Conservation (phyloP, 2,888 invertebrate genomes). For the Stramonita haemastoma region DNA sequence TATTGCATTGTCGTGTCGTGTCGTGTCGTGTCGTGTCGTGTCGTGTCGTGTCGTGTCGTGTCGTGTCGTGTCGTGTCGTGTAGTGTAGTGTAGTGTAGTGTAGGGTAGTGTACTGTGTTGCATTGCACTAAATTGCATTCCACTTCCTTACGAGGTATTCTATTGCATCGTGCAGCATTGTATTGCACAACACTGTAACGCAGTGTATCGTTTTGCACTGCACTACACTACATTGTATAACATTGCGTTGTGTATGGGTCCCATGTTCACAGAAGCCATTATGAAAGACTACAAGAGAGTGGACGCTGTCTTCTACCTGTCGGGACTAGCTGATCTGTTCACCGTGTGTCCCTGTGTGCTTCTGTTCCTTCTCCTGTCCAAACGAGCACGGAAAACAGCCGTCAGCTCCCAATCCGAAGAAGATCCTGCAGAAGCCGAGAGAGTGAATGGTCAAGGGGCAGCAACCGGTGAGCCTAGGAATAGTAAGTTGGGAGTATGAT, state of each 20-base stretch:
- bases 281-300: not conserved
- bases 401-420: too few species aligned
- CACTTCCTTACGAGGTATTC: too few species aligned
- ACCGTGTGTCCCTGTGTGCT: not conserved
- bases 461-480: not conserved
- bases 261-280: not conserved
- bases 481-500: not conserved
- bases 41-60: too few species aligned
- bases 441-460: not conserved
- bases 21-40: too few species aligned
- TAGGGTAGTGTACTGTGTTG: not conserved
- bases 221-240: not conserved
- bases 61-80: too few species aligned
- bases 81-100: not conserved
- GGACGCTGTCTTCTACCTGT: conserved; percentile 21
- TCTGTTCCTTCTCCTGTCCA: not conserved
- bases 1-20: too few species aligned
- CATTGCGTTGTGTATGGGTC: not conserved
- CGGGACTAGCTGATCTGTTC: not conserved
- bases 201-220: not conserved
- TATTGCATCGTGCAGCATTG: not conserved
- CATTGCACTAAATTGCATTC: too few species aligned
- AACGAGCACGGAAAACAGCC: not conserved
- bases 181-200: not conserved
- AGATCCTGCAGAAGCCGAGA: not conserved